Base-by-base conservation (phyloP, 2,113 vertebrate genomes). In the Anolis sagrei region DNA sequence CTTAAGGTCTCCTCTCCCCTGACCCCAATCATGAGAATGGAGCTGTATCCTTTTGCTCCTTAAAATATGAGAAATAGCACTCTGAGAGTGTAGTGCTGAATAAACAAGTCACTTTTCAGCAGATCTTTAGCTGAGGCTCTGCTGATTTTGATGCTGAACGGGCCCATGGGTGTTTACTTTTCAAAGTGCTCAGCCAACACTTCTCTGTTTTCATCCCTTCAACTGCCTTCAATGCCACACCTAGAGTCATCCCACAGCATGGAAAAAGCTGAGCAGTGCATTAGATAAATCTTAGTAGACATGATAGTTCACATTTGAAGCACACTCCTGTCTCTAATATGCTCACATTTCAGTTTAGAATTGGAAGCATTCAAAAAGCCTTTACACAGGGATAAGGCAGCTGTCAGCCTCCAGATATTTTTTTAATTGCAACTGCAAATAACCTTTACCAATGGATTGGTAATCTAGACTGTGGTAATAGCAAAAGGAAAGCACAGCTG, bases 21-120 rank as follows among this genome's bases (percentile, higher is more conserved):
- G 4, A 32, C 39, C 27, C 25, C n/a, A 32, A 6, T 39, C 2
- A 9, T 25, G 19, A 19, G n/a, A 34, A 32, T 34, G 29, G 70
- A 34, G 66, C 16, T 66, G 54, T 62, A 83, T 25, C 7, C 14
- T 0, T 0, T 34, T 70, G 64, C 54, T 75, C n/a, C 72, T 0
- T 0, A 23, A 13, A 79, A 48, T 18, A 58, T n/a, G 34, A 64
- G 36, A 62, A 23, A 29, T 58, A 58, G 23, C 58, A 64, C 44
- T 81, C n/a, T 34, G 81, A 23, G 49, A 84, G 21, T 36, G 14
- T 19, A 44, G 61, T 44, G 6, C 36, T 29, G 51, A 25, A 18
- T 29, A 0, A 23, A 23, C 0, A 0, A 1, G 44, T 11, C 14
- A 18, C 14, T 29, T 84, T 62, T 8, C 0, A 0, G 76, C 75